Conservation (phyloP, 2,797 vertebrate genomes). For the Bradypus variegatus region DNA sequence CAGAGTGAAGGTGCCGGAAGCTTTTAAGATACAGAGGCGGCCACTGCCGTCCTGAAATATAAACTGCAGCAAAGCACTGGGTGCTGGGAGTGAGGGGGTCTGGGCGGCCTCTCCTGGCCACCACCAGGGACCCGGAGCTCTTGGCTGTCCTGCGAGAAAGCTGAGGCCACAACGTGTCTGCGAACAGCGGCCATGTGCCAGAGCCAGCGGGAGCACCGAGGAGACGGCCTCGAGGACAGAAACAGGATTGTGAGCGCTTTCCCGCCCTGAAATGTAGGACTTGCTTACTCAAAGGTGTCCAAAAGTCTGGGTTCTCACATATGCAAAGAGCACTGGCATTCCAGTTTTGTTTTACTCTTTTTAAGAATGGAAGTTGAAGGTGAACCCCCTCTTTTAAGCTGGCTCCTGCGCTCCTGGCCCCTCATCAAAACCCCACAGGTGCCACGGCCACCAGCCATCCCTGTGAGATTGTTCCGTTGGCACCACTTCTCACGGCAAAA, state of each 20-base stretch:
- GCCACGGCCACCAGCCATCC: not conserved
- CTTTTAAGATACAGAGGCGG: not conserved
- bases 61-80: not conserved
- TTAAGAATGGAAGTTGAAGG: not conserved
- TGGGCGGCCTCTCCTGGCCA: no score
- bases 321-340: not conserved
- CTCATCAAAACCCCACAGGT: no score
- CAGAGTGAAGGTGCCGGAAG: not conserved
- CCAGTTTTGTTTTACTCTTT: not conserved
- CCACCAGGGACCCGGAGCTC: no score
- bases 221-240: not conserved
- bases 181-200: not conserved
- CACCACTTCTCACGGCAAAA: no score
- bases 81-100: no score
- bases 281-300: not conserved
- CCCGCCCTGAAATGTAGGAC: not conserved
- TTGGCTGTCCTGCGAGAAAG: not conserved
- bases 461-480: not conserved
- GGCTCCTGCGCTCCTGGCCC: no score
- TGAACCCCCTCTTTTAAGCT: not conserved
- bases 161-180: not conserved
- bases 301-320: no score
- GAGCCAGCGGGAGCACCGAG: no score
- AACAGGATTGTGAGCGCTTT: no score
- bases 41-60: not conserved